Evolutionary conservation across 2,797 vertebrate genomes (phyloP), one percentile per base, ranked within the genome.

Genomic region (Ispidina lecontei): DNA sequence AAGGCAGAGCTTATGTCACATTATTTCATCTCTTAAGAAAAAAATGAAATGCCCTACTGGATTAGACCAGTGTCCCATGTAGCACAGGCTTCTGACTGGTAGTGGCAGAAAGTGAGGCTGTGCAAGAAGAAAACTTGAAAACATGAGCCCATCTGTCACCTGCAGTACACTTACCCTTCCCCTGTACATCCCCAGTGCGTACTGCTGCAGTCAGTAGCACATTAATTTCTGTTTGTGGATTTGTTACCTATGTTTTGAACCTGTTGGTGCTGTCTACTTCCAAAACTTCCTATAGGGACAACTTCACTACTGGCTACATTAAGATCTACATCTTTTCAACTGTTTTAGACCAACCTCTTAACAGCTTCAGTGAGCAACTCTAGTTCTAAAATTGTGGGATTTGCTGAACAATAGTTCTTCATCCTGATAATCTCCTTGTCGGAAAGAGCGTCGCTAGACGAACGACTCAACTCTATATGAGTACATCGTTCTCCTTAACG

Each of bases 1-100:
- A 63, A 64, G 73, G 31, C 28, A 94, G 62, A 17, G 29, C 7
- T 87, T 35, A 33, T 44, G 63, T 63, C 76, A 63, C 47, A 43
- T 59, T 69, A 72, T 81, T 93, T 88, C 10, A 75, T 72, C 39
- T 91, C 47, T 54, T 87, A 58, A 84, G 54, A 55, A 85, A 74
- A 77, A 71, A 51, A 37, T 25, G 15, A 78, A 77, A 75, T 52
- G 33, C n/a, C 21, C 23, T 72, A 9, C 25, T 81, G 73, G 12
- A 13, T 78, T 75, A 78, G 46, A 65, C 17, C 63, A 55, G 9
- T 55, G 43, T 59, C 39, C 31, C 29, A 22, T 13, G 19, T 26
- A 85, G 29, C 1, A 1, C 33, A 84, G 44, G 7, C 13, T 90
- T 84, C 81, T 73, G 41, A 16, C 26, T 64, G 54, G 12, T 10